These are phyloP conservation scores for Sarcophaga subvicina DNA, from an alignment of 2,888 invertebrate species.

Conservation along the genomic window DNA sequence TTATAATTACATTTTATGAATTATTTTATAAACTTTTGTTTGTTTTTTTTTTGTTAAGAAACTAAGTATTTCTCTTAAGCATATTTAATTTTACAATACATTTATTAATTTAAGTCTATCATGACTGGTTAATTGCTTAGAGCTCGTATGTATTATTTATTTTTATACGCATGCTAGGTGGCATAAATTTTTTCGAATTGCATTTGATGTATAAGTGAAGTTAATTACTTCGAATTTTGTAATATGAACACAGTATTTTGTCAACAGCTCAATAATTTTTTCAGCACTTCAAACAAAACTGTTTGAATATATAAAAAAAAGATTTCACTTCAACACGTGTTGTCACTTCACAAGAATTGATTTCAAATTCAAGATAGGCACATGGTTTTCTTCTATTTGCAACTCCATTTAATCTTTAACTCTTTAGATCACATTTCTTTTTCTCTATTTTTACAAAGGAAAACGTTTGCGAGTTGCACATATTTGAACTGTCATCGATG, in stretches of 20 bases:
- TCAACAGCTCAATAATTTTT: neutral
- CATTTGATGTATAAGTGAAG: no score
- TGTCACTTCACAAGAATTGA: neutral
- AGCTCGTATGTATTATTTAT: neutral
- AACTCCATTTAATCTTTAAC: no score
- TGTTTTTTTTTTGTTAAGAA: neutral
- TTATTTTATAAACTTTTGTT: neutral
- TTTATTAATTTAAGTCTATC: neutral
- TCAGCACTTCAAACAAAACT: neutral
- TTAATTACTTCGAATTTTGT: neutral
- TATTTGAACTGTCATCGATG: no score
- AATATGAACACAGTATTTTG: neutral
- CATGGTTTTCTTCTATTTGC: no score
- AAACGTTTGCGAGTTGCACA: no score
- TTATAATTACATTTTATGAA: neutral
- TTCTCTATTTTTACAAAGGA: no score
- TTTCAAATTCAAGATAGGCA: neutral
- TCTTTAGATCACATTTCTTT: no score
- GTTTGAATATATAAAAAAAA: neutral
- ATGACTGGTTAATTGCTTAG: neutral
- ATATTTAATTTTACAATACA: neutral
- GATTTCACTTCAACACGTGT: neutral
- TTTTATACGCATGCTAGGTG: neutral
- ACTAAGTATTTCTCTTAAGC: neutral
- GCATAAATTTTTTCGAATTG: neutral